Conservation (phyloP, 2,888 invertebrate genomes). For the Sympetrum striolatum region DNA sequence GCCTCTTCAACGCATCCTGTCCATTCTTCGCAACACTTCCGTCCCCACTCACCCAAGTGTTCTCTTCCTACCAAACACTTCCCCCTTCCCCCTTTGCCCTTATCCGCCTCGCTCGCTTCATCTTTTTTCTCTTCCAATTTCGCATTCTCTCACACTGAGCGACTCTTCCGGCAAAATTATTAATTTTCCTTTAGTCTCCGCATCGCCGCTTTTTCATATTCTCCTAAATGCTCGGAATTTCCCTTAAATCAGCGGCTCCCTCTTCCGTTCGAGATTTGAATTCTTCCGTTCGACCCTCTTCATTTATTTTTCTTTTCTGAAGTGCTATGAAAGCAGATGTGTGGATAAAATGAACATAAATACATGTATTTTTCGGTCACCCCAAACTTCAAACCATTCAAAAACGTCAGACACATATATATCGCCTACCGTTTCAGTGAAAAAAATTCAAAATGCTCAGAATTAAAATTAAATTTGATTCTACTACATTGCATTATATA, state of each 20-base stretch:
- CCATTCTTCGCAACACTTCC: not conserved
- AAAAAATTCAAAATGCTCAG: too few species aligned
- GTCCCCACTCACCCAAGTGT: not conserved
- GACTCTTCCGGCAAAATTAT: not conserved
- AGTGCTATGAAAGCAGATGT: too few species aligned
- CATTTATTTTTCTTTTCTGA: not conserved
- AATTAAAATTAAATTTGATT: too few species aligned
- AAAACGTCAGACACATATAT: too few species aligned
- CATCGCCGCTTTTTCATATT: not conserved
- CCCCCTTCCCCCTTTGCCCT: not conserved
- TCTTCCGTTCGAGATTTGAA: not conserved
- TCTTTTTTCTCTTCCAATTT: not conserved
- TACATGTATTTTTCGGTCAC: too few species aligned
- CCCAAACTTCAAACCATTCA: too few species aligned
- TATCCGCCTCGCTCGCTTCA: not conserved
- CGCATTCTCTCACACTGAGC: not conserved
- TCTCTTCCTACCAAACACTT: not conserved
- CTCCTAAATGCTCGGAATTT: not conserved
- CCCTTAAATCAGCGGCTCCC: not conserved
- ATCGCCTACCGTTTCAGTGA: too few species aligned
- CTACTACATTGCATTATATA: too few species aligned
- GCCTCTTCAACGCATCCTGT: not conserved
- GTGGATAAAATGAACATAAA: too few species aligned
- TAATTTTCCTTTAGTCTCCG: not conserved
- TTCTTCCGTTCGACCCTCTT: not conserved